Percentiles rank a stretch among this genome's conserved stretches.
Conservation (phyloP, 2,888 invertebrate genomes). For the Bellardia bayeri region DNA sequence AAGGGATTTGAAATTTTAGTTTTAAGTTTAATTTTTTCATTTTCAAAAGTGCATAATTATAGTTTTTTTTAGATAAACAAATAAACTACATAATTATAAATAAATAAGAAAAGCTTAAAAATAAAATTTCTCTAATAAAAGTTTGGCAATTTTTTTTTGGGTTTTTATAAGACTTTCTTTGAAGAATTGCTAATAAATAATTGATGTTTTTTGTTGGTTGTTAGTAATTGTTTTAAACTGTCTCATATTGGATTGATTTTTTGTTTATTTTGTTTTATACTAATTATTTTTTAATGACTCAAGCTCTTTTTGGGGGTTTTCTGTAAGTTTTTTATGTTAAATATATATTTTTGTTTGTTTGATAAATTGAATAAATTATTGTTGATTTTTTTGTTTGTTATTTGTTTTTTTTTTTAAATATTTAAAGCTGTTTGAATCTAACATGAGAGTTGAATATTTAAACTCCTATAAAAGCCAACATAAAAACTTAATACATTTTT, state of each 20-base stretch:
- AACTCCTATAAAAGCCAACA: slow-evolving; percentile 68
- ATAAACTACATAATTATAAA: slow-evolving; percentile 16
- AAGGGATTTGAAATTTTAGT: slow-evolving; percentile 19
- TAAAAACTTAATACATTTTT: slow-evolving; percentile 66
- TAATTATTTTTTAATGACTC: slow-evolving; percentile 50
- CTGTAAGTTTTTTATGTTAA: slow-evolving; percentile 42
- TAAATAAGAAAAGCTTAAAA: slow-evolving; percentile 55
- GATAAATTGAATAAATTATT: slow-evolving; percentile 63
- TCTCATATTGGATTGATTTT: slow-evolving; percentile 66
- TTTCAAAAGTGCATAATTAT: slow-evolving; percentile 62
- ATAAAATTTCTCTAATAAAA: slow-evolving; percentile 50
- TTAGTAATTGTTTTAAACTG: slow-evolving; percentile 52
- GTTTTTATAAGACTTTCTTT: slow-evolving; percentile 33
- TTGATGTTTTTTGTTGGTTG: slow-evolving; percentile 25
- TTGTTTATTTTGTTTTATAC: slow-evolving; percentile 31
- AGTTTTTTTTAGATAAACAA: slow-evolving; percentile 52
- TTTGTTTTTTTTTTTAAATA: slow-evolving; percentile 42
- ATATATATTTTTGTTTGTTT: slow-evolving; percentile 46
- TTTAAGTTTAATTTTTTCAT: slow-evolving; percentile 26
- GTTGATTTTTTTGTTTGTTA: slow-evolving; percentile 25
- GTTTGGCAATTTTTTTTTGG: slow-evolving; percentile 56
- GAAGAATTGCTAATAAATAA: slow-evolving; percentile 64
- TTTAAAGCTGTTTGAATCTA: slow-evolving; percentile 71
- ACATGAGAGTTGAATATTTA: slow-evolving; percentile 62
- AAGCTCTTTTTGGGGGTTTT: slow-evolving; percentile 61